These are phyloP conservation scores for Catharus ustulatus DNA, from an alignment of 2,797 vertebrate genomes.

Conservation along the genomic window DNA sequence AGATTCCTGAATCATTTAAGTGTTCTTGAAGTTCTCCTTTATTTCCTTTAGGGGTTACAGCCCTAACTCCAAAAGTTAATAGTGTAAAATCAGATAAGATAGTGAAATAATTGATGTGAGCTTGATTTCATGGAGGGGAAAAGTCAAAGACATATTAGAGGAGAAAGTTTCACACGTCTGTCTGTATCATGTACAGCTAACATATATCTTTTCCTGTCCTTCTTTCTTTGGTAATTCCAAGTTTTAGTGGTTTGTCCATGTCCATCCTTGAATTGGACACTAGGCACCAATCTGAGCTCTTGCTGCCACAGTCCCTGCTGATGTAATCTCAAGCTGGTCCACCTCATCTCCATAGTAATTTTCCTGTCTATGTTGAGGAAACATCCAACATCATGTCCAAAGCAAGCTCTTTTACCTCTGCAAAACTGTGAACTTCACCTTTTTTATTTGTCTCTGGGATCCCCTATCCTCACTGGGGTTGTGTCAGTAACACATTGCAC, in stretches of 20 bases:
- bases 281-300: background rate
- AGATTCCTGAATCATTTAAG: background rate
- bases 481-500: background rate
- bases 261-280: background rate
- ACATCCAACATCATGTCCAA: background rate
- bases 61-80: background rate
- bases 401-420: background rate
- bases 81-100: background rate
- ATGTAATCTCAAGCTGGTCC: background rate
- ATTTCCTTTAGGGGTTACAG: background rate
- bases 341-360: background rate
- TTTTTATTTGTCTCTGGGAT: background rate
- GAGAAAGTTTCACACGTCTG: background rate
- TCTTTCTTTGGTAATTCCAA: background rate
- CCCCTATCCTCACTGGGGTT: fast-evolving
- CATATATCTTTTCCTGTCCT: background rate
- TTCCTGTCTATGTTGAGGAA: background rate
- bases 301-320: background rate
- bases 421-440: background rate
- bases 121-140: background rate
- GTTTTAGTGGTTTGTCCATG: background rate
- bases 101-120: background rate
- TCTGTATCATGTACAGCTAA: background rate
- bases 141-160: background rate
- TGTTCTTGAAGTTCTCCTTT: background rate